phyloP scores from a whole-genome alignment of 2,797 vertebrate genomes.

The Parambassis ranga region DNA sequence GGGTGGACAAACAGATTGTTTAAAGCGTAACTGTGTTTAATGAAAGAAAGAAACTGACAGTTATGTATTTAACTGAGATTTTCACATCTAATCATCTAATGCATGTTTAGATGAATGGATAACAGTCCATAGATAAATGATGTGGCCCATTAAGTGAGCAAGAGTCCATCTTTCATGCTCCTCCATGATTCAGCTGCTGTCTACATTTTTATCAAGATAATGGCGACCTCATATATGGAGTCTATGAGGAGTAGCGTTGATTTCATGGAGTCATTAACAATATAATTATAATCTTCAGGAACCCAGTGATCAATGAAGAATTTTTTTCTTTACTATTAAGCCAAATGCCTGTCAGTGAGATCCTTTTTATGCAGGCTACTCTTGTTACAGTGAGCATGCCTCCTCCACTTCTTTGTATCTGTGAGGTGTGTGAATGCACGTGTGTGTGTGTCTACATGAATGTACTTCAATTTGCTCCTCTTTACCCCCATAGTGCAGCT shows the following conservation, averaged over 20 bases:
- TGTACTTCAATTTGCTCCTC: constrained; percentile 77
- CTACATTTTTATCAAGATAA: constrained; percentile 75
- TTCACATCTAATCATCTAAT: constrained; percentile 16
- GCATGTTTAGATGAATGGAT: constrained; percentile 26
- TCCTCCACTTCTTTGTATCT: constrained; percentile 59
- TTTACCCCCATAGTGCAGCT: constrained; percentile 77
- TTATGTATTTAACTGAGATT: constrained; percentile 7
- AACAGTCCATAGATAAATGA: constrained; percentile 62
- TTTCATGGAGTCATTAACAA: constrained; percentile 64
- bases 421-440: constrained; percentile 34
- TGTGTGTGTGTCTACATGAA: constrained; percentile 60
- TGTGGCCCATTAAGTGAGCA: constrained; percentile 66
- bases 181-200: constrained; percentile 70
- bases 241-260: constrained; percentile 61
- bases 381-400: constrained; percentile 26
- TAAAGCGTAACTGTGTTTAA: background rate
- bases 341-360: constrained; percentile 55
- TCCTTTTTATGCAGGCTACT: constrained; percentile 41
- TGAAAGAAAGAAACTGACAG: background rate
- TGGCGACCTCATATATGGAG: constrained; percentile 67
- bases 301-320: constrained; percentile 35
- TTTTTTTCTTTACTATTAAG: constrained; percentile 42
- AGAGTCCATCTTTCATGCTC: constrained; percentile 64
- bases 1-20: background rate
- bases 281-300: constrained; percentile 49